These are phyloP conservation scores for Pissodes strobi DNA, from an alignment of 1,140 invertebrate species.

Conservation along the genomic window DNA sequence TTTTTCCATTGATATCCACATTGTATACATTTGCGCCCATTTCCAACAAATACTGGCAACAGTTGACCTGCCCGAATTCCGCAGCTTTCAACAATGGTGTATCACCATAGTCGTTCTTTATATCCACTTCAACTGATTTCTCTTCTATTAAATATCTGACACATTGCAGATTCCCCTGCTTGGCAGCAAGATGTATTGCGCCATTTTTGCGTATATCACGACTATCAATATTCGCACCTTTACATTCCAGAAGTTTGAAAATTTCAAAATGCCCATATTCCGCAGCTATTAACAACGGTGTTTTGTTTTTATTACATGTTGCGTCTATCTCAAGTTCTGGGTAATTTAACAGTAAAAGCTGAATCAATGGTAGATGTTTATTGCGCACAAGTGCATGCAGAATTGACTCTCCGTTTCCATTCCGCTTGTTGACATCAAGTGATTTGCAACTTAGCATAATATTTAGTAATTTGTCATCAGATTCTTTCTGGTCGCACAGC, in stretches of 20 bases:
- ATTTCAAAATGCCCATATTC: conserved; percentile 1
- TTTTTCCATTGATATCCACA: not conserved
- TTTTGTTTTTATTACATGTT: not conserved
- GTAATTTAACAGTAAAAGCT: no score
- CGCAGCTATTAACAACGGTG: not conserved
- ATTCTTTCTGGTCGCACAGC: no score
- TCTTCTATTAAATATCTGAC: not conserved
- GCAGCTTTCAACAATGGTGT: not conserved
- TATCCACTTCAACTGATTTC: not conserved
- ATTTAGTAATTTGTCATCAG: no score
- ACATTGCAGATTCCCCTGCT: not conserved
- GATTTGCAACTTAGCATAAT: no score
- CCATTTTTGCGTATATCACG: not conserved
- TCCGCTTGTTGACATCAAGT: no score
- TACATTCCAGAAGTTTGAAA: not conserved
- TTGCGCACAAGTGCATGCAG: no score
- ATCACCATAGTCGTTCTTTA: not conserved
- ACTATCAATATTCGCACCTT: not conserved
- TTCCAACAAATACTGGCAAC: not conserved
- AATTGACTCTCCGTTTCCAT: no score
- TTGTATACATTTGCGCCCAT: not conserved
- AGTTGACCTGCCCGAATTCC: not conserved
- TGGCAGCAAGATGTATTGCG: not conserved
- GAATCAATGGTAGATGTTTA: no score
- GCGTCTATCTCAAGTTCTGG: not conserved